Conservation (phyloP, 2,113 vertebrate genomes). For the Gymnobelideus leadbeateri region DNA sequence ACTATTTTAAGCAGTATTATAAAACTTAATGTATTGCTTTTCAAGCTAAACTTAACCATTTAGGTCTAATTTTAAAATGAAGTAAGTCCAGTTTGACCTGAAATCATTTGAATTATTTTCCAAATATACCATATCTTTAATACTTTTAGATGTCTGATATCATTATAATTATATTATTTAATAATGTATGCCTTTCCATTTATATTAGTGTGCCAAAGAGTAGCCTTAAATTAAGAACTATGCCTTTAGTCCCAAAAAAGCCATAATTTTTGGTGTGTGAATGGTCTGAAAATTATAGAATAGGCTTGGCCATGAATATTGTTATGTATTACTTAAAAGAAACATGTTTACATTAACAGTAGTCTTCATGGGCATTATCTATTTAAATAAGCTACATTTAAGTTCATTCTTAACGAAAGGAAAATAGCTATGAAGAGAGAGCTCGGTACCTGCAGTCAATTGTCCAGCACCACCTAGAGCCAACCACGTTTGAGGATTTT, state of each 20-base stretch:
- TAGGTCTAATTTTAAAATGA: slow-evolving; percentile 57
- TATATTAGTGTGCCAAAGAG: slow-evolving; percentile 35
- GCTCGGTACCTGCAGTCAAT: slow-evolving; percentile 97
- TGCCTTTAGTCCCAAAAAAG: slow-evolving; percentile 45
- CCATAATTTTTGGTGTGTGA: slow-evolving; percentile 51
- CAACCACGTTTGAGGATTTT: slow-evolving; percentile 97
- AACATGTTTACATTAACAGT: slow-evolving; percentile 23
- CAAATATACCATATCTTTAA: slow-evolving; percentile 52
- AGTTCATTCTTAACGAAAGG: slow-evolving; percentile 89
- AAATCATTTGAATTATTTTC: slow-evolving; percentile 53
- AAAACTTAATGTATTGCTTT: slow-evolving; percentile 57
- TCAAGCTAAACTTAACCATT: slow-evolving; percentile 45
- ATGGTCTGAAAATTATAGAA: slow-evolving; percentile 26
- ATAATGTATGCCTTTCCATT: slow-evolving; percentile 53
- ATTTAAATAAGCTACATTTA: slow-evolving; percentile 46
- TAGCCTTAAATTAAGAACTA: slow-evolving; percentile 51
- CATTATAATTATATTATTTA: slow-evolving; percentile 48
- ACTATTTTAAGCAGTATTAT: slow-evolving; percentile 54
- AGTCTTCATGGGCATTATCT: slow-evolving; percentile 25
- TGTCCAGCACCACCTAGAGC: slow-evolving; percentile 96
- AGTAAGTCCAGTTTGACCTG: slow-evolving; percentile 34
- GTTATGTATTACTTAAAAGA: slow-evolving; percentile 31
- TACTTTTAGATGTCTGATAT: slow-evolving; percentile 40
- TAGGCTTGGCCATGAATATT: slow-evolving; percentile 26
- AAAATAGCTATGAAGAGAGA: slow-evolving; percentile 95